Conservation (phyloP, 2,888 invertebrate species). For the Catotricha subobsoleta region DNA sequence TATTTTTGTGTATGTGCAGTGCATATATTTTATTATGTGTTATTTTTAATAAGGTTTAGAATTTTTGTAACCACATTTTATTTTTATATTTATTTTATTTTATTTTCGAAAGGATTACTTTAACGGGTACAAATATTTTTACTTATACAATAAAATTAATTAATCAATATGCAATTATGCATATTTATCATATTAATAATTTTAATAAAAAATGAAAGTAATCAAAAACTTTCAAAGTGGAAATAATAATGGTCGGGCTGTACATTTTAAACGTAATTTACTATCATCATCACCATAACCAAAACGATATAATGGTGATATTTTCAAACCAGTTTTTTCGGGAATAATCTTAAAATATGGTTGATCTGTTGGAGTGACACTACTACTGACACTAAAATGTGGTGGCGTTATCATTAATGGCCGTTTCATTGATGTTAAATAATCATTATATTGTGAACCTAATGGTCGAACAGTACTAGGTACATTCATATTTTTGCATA, state of each 20-base stretch:
- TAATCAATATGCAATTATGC: too few relatives aligned
- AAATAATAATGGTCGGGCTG: conserved; percentile 28
- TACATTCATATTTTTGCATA: conserved; percentile 31
- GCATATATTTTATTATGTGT: too few relatives aligned
- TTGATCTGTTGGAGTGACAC: conserved; percentile 28
- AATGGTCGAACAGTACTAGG: conserved; percentile 26
- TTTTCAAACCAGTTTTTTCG: conserved; percentile 35
- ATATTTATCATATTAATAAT: too few relatives aligned
- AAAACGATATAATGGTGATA: conserved; percentile 30
- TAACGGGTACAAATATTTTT: too few relatives aligned
- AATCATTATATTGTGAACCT: conserved; percentile 23
- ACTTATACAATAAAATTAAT: too few relatives aligned
- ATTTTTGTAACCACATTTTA: too few relatives aligned
- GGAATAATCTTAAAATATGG: conserved; percentile 34
- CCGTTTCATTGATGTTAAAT: conserved; percentile 30
- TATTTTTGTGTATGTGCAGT: too few relatives aligned
- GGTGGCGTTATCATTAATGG: conserved; percentile 36
- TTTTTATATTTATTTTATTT: too few relatives aligned
- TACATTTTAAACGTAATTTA: conserved; percentile 22
- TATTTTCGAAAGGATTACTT: too few relatives aligned
- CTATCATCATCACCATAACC: conserved; percentile 19
- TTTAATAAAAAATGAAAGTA: too few relatives aligned
- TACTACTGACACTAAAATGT: conserved; percentile 26
- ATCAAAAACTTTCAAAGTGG: conserved; percentile 19
- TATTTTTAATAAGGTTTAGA: too few relatives aligned